Conservation (phyloP, 2,113 vertebrate species). For the Caretta caretta region DNA sequence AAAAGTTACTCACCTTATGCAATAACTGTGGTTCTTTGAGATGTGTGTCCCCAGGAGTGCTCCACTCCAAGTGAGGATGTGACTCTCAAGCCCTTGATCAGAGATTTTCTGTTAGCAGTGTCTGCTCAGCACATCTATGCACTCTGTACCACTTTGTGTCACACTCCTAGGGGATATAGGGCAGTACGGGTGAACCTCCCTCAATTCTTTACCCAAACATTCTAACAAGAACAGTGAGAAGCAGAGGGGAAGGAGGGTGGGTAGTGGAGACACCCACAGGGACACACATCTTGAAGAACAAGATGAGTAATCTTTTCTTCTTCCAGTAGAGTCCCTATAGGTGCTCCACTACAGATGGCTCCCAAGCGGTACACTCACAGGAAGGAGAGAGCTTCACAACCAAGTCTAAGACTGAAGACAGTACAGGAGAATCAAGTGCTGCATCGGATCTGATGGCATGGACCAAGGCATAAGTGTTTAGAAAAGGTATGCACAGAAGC, state of each 20-base stretch:
- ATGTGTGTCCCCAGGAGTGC: neutral
- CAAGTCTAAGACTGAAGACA: neutral
- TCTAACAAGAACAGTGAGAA: neutral
- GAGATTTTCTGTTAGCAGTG: neutral
- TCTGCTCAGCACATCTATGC: neutral
- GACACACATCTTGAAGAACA: too few species aligned
- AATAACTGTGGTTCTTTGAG: neutral
- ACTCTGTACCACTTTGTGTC: neutral
- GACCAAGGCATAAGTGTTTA: neutral
- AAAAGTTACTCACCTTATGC: neutral
- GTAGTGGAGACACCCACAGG: neutral
- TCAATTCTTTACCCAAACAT: neutral
- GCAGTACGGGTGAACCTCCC: too few species aligned
- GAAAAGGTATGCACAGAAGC: neutral
- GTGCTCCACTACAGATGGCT: neutral
- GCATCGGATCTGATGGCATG: too few species aligned
- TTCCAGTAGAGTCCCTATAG: neutral
- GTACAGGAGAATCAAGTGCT: neutral
- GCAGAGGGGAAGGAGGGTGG: neutral
- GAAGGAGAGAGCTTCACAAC: too few species aligned
- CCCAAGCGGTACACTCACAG: neutral
- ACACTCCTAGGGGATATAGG: neutral
- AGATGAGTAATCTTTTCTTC: too few species aligned
- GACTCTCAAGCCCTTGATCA: neutral
- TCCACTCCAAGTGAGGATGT: neutral